Base-by-base conservation (phyloP, 2,113 vertebrate genomes). In the Salvelinus namaycush region DNA sequence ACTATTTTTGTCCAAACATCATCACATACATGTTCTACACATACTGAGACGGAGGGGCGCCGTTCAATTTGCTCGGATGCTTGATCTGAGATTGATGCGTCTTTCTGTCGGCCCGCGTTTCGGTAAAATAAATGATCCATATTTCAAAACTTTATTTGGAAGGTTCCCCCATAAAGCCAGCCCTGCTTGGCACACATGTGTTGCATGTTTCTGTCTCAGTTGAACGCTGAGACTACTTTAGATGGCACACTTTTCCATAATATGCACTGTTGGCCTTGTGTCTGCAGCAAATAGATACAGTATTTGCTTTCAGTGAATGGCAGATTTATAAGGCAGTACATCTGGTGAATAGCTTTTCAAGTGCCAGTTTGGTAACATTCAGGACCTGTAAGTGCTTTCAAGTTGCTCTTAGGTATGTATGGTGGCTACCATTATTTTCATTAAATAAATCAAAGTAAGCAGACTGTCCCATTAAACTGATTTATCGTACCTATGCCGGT, bases 331-430 rank as follows among this genome's bases (percentile, higher is more conserved):
- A 80, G 51, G 16, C 12, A 87, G 76, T 9, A 44, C 39, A 44
- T 93, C 90, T 92, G 92, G 88, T 70, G 74, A 74, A 72, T 4
- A 60, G 77, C 88, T 80, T 84, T 84, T 89, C 90, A 91, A 90
- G 88, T 14, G 86, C 85, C 88, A 79, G 60, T 87, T 89, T 88
- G 81, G 81, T 88, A 87, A 89, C 86, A 85, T 79, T 87, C 72
- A 77, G 74, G 65, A 77, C 73, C 73, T 71, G 72, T 78, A 78
- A 78, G 82, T 48, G 70, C 82, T 85, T 83, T 88, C 27, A 82
- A 76, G 84, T 74, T 81, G 54, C 69, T 77, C 69, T 44, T 44
- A 44, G 39, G 75, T 79, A 81, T 22, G 78, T 79, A 81, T 22
- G 18, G 24, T 48, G 31, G 72, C 68, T 78, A 27, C 29, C 20